Conservation (phyloP, 2,888 invertebrate genomes). For the Epistrophe grossulariae region DNA sequence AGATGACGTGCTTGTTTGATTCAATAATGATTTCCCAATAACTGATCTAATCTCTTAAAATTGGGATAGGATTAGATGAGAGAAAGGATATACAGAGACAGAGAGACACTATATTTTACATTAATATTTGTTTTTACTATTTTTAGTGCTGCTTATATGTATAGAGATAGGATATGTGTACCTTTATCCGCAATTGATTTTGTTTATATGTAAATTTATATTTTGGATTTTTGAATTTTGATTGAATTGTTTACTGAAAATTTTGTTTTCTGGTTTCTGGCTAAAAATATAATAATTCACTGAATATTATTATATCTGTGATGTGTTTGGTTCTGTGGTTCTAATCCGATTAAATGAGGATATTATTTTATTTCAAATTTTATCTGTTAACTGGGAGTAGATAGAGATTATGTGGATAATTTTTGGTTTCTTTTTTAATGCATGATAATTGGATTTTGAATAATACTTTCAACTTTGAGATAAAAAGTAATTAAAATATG, state of each 20-base stretch:
- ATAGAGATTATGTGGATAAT: not conserved
- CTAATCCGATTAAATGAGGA: conserved; percentile 2
- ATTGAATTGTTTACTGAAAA: conserved; percentile 26
- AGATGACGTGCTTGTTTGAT: conserved; percentile 43
- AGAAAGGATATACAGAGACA: too few species aligned
- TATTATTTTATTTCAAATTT: not conserved
- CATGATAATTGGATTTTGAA: conserved; percentile 5
- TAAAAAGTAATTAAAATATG: not conserved
- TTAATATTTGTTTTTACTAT: not conserved
- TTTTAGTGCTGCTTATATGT: not conserved
- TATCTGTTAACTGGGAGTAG: not conserved
- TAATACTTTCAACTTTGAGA: not conserved
- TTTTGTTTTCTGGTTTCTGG: not conserved
- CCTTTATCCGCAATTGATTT: not conserved
- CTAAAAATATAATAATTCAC: not conserved
- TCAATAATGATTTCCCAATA: conserved; percentile 55
- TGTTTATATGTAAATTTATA: not conserved
- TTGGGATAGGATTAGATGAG: not conserved
- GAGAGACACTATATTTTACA: not conserved
- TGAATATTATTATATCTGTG: not conserved
- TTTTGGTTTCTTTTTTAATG: not conserved
- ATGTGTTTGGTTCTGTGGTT: not conserved
- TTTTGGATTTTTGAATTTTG: conserved; percentile 21
- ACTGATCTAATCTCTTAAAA: conserved; percentile 14
- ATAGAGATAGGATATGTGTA: too few species aligned